These are phyloP conservation scores for Apogon hyalosoma DNA, from an alignment of 2,797 vertebrate genomes.

Conservation along the genomic window DNA sequence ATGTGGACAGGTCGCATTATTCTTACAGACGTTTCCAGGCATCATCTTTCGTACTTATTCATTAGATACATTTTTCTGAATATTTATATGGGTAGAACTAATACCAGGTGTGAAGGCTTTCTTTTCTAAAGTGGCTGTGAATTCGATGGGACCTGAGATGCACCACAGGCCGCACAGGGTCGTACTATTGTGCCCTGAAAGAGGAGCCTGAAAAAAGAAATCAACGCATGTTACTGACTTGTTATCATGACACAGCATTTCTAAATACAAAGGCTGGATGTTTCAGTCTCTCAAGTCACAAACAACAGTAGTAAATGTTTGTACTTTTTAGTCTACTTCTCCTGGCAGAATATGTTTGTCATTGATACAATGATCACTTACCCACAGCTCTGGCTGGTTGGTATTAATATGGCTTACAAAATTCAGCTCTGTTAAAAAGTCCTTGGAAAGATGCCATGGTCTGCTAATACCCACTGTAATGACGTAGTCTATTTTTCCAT, in stretches of 20 bases:
- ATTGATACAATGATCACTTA: conserved; percentile 32
- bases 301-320: background rate
- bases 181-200: conserved; percentile 56
- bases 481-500: conserved; percentile 49
- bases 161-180: conserved; percentile 63
- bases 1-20: background rate
- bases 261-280: too few species aligned
- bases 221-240: background rate
- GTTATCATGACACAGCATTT: too few species aligned
- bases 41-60: background rate
- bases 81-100: conserved; percentile 1
- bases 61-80: background rate
- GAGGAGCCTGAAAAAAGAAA: conserved; percentile 55
- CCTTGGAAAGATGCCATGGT: conserved; percentile 67
- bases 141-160: conserved; percentile 41
- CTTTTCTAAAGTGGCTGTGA: conserved; percentile 52
- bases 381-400: conserved; percentile 56
- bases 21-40: background rate
- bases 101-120: conserved; percentile 66
- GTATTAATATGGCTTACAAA: conserved; percentile 40
- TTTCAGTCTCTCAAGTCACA: too few species aligned
- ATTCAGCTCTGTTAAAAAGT: conserved; percentile 62
- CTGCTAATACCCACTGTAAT: conserved; percentile 58
- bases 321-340: background rate
- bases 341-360: background rate